These are phyloP conservation scores for Drosophila burlai DNA, from an alignment of 1,140 invertebrate species.

Conservation along the genomic window DNA sequence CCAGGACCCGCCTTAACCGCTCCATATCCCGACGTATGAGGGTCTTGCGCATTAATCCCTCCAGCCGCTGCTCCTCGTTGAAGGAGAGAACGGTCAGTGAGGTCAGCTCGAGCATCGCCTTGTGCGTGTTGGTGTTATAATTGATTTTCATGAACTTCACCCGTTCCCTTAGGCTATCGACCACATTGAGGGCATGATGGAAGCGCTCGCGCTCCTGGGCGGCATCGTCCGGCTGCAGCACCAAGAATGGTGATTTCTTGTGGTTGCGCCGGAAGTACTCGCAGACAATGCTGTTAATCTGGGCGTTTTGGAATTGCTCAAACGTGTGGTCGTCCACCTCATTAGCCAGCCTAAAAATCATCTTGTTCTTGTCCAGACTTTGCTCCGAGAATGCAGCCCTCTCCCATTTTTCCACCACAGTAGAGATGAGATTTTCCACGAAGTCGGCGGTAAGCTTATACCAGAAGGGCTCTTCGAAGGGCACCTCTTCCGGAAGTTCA, in stretches of 20 bases:
- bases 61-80: slow-evolving; percentile 28
- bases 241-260: slow-evolving; percentile 13
- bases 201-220: slow-evolving; percentile 7
- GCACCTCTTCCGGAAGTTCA: fast-evolving
- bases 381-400: not conserved
- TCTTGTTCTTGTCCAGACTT: slow-evolving; percentile 21
- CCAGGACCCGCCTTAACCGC: slow-evolving; percentile 19
- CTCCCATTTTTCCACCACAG: slow-evolving; percentile 13
- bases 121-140: not conserved
- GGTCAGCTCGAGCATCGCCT: slow-evolving; percentile 21
- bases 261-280: slow-evolving; percentile 28
- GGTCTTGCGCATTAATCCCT: slow-evolving; percentile 21
- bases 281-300: slow-evolving; percentile 2
- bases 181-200: slow-evolving; percentile 2
- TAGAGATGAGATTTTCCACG: slow-evolving; percentile 8
- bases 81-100: slow-evolving; percentile 8
- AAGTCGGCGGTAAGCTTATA: slow-evolving; percentile 20
- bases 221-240: not conserved
- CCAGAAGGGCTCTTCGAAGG: slow-evolving; percentile 5
- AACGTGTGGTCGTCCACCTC: not conserved
- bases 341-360: not conserved
- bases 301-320: not conserved
- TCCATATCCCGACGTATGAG: slow-evolving; percentile 34
- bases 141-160: slow-evolving; percentile 19
- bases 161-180: slow-evolving; percentile 30